Percentiles rank a stretch among this genome's conserved stretches.
phyloP scores from a whole-genome alignment of 1,140 invertebrate species.

The Nasonia vitripennis region DNA sequence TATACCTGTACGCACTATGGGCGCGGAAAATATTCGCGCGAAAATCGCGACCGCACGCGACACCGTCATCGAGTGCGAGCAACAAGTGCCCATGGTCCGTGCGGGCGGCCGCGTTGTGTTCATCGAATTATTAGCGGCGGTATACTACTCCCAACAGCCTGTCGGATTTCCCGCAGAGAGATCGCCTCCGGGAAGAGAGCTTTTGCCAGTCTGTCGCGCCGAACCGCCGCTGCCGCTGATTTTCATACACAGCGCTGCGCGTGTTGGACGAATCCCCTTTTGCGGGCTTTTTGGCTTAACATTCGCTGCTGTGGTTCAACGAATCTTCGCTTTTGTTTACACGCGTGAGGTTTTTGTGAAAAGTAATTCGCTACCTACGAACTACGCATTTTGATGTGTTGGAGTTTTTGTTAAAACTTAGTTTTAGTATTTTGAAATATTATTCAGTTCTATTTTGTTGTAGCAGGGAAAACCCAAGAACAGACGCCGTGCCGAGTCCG shows the following conservation, averaged over 20 bases:
- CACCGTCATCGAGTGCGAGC: conserved; percentile 30
- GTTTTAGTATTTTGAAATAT: too few relatives aligned
- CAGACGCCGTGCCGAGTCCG: too few relatives aligned
- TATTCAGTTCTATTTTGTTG: too few relatives aligned
- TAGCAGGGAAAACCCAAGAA: too few relatives aligned
- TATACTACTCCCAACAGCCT: background rate
- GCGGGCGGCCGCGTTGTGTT: background rate
- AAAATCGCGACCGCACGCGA: conserved; percentile 6
- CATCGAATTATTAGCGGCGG: conserved; percentile 23
- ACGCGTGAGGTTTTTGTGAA: too few relatives aligned
- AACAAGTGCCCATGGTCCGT: conserved; percentile 47
- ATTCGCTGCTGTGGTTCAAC: too few relatives aligned
- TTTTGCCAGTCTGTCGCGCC: conserved; percentile 18
- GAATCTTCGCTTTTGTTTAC: too few relatives aligned
- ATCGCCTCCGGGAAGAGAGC: conserved; percentile 37
- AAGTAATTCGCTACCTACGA: too few relatives aligned
- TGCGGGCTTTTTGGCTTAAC: background rate
- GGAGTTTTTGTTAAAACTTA: too few relatives aligned
- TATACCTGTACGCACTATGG: background rate
- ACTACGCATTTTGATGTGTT: too few relatives aligned
- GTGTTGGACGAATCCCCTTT: background rate
- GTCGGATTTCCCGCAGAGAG: conserved; percentile 12
- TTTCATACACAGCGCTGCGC: background rate
- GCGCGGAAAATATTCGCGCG: conserved; percentile 18
- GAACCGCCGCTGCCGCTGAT: background rate